Percentiles rank a stretch among this genome's conserved stretches.
These are phyloP conservation scores for Megaptera novaeangliae DNA, from an alignment of 2,113 vertebrate species.

Conservation along the genomic window DNA sequence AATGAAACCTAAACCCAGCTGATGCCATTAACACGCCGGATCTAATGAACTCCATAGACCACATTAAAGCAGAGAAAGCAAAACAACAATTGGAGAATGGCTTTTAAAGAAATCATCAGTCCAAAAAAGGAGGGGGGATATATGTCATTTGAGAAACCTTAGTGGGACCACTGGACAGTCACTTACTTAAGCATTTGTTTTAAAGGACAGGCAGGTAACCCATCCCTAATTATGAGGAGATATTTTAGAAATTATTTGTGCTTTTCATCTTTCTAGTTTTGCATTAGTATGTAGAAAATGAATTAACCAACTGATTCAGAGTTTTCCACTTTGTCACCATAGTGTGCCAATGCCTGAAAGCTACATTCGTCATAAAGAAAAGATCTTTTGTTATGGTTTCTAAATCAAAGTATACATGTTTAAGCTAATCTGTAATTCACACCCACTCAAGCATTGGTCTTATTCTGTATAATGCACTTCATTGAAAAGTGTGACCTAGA, in stretches of 20 bases:
- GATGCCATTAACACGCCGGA: constrained; percentile 48
- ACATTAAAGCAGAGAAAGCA: constrained; percentile 11
- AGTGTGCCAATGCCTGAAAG: neutral
- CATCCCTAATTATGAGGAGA: neutral
- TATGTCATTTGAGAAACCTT: constrained; percentile 6
- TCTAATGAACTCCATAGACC: constrained; percentile 59
- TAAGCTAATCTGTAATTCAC: neutral
- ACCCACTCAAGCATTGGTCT: neutral
- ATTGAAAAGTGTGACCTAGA: neutral
- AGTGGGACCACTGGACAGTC: neutral
- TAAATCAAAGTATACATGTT: neutral
- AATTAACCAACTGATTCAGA: neutral
- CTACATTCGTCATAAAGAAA: neutral
- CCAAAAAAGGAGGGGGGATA: neutral
- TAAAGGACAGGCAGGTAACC: neutral
- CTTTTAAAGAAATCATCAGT: constrained; percentile 33
- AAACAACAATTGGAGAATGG: constrained; percentile 41
- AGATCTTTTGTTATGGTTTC: neutral
- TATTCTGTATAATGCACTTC: neutral
- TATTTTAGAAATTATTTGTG: neutral
- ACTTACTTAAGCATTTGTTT: neutral
- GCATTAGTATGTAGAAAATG: neutral
- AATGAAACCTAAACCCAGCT: constrained; percentile 61
- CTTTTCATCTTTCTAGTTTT: neutral
- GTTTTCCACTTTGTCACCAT: neutral